Conservation (phyloP, 2,113 vertebrate species). For the Chaetops frenatus region DNA sequence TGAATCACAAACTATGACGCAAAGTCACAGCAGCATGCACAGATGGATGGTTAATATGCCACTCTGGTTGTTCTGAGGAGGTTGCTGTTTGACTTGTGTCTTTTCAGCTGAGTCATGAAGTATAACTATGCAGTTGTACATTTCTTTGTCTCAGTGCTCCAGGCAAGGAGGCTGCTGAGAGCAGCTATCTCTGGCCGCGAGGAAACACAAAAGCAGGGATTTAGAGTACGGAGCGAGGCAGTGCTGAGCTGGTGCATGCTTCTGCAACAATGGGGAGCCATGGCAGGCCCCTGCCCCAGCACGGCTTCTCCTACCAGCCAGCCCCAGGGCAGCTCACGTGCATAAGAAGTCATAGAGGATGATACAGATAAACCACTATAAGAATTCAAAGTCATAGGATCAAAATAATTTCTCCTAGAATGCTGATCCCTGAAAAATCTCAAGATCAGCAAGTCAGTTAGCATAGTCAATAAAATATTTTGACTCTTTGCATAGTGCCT, state of each 20-base stretch:
- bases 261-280: conserved; percentile 10
- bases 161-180: conserved; percentile 39
- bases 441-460: background rate
- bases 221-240: background rate
- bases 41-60: background rate
- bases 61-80: background rate
- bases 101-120: conserved; percentile 51
- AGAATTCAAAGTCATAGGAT: background rate
- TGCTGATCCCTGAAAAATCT: background rate
- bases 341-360: background rate
- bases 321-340: accelerated
- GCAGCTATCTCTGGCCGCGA: background rate
- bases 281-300: background rate
- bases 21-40: background rate
- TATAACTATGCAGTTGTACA: background rate
- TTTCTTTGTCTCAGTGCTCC: conserved; percentile 24
- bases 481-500: background rate
- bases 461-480: background rate
- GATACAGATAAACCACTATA: background rate
- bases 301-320: background rate
- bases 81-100: background rate
- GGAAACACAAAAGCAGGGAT: conserved; percentile 55
- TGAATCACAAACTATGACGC: background rate
- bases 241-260: conserved; percentile 48
- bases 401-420: background rate